Evolutionary conservation across 2,888 invertebrate species (phyloP).

Genomic region (Hydroisotoma schaefferi): DNA sequence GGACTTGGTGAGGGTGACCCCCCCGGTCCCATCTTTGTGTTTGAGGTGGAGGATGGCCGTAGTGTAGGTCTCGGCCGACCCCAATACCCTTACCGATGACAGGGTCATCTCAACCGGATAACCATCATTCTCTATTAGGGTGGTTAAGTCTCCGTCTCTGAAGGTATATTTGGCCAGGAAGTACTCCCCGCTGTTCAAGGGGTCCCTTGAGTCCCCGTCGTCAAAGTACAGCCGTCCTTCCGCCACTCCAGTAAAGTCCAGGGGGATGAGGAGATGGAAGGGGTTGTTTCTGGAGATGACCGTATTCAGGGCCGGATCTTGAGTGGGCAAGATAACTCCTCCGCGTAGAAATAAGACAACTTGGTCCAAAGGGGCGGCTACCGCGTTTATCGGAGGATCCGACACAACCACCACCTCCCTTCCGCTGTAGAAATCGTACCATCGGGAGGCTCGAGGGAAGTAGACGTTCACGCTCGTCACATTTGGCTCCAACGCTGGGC

Average conservation of each 20-base stretch:
- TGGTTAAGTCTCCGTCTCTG: too few relatives aligned
- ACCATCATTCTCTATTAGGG: too few relatives aligned
- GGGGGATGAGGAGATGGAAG: conserved; percentile 59
- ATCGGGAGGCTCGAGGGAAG: conserved; percentile 49
- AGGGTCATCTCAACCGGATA: too few relatives aligned
- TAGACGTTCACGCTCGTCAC: conserved; percentile 48
- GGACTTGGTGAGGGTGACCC: too few relatives aligned
- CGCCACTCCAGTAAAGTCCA: conserved; percentile 39
- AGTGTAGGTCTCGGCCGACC: too few relatives aligned
- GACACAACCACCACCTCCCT: conserved; percentile 13
- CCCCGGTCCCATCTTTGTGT: too few relatives aligned
- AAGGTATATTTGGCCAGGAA: too few relatives aligned
- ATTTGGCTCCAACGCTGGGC: conserved; percentile 64
- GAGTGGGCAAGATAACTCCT: conserved; percentile 48
- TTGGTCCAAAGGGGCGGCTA: conserved; percentile 33
- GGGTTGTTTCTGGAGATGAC: conserved; percentile 54
- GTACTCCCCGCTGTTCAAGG: too few relatives aligned
- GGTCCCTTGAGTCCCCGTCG: conserved; percentile 49
- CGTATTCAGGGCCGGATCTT: conserved; percentile 45
- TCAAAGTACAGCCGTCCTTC: conserved; percentile 49
- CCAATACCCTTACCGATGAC: too few relatives aligned
- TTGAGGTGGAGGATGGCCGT: too few relatives aligned
- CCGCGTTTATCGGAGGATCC: neutral
- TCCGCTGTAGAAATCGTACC: conserved; percentile 50
- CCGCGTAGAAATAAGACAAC: conserved; percentile 49